Conservation (phyloP, 2,113 vertebrate genomes). For the Onychorhynchus coronatus region DNA sequence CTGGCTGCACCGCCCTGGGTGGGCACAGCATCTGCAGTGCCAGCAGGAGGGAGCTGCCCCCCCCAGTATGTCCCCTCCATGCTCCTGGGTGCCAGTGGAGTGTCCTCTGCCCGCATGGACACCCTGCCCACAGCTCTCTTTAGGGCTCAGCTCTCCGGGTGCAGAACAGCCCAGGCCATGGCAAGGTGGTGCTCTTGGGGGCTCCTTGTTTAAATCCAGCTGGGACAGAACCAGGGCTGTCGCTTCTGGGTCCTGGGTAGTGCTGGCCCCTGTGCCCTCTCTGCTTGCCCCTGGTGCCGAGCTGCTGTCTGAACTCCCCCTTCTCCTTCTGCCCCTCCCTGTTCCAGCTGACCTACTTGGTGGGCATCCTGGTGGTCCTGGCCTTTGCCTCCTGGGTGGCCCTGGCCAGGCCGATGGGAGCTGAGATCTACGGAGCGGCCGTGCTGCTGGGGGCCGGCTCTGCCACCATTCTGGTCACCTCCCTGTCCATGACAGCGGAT, state of each 20-base stretch:
- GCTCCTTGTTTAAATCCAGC: background rate
- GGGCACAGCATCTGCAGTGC: background rate
- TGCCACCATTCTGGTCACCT: constrained; percentile 91
- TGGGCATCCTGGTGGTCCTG: constrained; percentile 85
- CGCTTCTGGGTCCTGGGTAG: accelerated
- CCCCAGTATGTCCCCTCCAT: accelerated
- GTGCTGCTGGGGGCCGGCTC: constrained; percentile 84
- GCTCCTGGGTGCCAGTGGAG: background rate
- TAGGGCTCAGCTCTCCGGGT: background rate
- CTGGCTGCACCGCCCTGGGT: background rate
- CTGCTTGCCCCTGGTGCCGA: background rate
- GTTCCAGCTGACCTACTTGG: constrained; percentile 86
- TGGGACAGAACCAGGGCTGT: background rate
- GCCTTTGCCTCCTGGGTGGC: constrained; percentile 88
- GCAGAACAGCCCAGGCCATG: background rate
- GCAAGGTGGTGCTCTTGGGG: no score
- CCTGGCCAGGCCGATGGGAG: constrained; percentile 70
- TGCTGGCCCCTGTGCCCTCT: accelerated
- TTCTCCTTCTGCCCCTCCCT: background rate
- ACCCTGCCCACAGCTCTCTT: background rate
- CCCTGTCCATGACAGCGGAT: constrained; percentile 91
- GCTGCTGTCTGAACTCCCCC: background rate
- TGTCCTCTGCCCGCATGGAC: background rate
- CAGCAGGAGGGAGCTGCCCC: background rate
- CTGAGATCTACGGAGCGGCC: constrained; percentile 78